Evolutionary conservation across 2,888 invertebrate genomes (phyloP), one percentile per base, ranked within the genome.

Genomic region (Cantharis flavilabris): DNA sequence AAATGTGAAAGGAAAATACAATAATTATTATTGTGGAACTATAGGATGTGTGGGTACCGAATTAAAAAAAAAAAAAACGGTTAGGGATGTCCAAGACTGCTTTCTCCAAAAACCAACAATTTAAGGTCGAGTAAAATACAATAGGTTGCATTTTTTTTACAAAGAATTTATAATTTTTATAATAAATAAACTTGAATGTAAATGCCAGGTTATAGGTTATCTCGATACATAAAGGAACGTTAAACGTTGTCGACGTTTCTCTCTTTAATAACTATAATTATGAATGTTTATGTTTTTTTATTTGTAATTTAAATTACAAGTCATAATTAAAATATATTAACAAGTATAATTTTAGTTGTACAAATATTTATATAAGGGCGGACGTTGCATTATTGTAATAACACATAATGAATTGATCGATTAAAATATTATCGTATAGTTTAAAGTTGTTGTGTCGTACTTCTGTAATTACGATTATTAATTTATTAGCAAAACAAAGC

Each of bases 401-500:
- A 70, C 70, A 70, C 33, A 18, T 28, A 10, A 18, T 14, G 70
- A 67, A 33, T 33, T 14, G 49, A 62, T 16, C 69, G 62, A 62
- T 73, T 69, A 49, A 63, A 20, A 18, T n/a, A 33, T 28, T 26
- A 18, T 16, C 28, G 33, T 30, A 30, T 33, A 73, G 26, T 33
- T 49, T 49, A 73, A 20, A 28, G 30, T 65, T 28, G 71, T 30
- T n/a, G 62, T 63, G n/a, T 71, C 16, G 62, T 62, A 26, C 71
- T 63, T 71, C 26, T 26, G 71, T 62, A 62, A 16, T 33, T 23
- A 71, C 30, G 20, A 62, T 67, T 67, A 67, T 67, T 67, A 67
- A 67, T 70, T 33, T 70, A 70, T 33, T 70, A 70, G 49, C 70
- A 70, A 64, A 26, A 65, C 23, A 70, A 74, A 26, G 49, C 73